A percentile compares a stretch with the other conserved stretches of the same genome.
Conservation (phyloP, 2,113 vertebrate genomes). For the Heteronetta atricapilla region DNA sequence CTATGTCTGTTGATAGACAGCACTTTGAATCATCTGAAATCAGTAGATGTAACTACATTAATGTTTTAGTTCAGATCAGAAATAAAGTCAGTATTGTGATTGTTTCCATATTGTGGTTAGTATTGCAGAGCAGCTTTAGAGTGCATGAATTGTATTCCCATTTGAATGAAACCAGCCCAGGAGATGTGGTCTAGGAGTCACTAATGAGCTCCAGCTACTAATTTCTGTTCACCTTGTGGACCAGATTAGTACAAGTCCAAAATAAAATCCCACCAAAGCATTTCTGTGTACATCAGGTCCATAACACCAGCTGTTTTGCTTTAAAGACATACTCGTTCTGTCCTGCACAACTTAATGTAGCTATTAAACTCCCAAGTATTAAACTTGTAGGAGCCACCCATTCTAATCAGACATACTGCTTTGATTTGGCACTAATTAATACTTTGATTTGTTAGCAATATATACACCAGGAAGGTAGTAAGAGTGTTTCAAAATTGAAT, state of each 20-base stretch:
- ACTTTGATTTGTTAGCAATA: background rate
- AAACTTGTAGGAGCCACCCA: background rate
- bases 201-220: background rate
- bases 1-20: background rate
- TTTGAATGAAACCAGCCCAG: background rate
- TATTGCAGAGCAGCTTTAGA: background rate
- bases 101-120: background rate
- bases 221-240: background rate
- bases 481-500: slow-evolving; percentile 36
- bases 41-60: background rate
- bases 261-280: background rate
- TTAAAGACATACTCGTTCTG: background rate
- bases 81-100: background rate
- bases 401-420: background rate
- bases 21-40: background rate
- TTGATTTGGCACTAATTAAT: background rate
- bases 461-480: slow-evolving; percentile 36
- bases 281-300: background rate
- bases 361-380: background rate
- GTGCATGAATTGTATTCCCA: background rate
- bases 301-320: background rate
- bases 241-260: background rate
- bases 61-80: background rate
- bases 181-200: background rate
- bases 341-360: background rate